Evolutionary conservation across 2,113 vertebrate species (phyloP).

Genomic region (Brachypteracias leptosomus): DNA sequence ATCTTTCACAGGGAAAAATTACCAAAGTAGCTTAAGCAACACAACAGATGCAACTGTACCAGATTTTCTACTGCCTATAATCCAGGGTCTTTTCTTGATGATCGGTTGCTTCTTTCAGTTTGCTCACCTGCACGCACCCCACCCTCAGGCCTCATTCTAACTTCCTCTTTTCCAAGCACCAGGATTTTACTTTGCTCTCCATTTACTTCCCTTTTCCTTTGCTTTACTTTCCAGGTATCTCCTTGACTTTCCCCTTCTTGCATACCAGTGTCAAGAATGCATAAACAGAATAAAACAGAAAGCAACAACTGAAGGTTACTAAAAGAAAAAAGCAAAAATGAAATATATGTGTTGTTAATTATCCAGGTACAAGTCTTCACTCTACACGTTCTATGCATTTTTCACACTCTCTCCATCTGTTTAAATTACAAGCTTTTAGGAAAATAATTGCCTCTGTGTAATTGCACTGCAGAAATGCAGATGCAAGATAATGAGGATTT

Average conservation of each 20-base stretch:
- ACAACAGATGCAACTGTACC: background rate
- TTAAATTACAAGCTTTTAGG: slow-evolving; percentile 12
- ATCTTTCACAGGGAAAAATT: background rate
- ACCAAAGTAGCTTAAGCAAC: background rate
- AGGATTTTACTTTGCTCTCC: background rate
- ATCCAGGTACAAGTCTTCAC: background rate
- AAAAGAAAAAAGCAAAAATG: background rate
- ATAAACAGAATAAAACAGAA: background rate
- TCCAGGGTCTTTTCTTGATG: background rate
- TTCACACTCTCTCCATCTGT: background rate
- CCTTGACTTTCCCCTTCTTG: background rate
- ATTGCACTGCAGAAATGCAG: slow-evolving; percentile 27
- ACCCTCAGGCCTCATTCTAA: background rate
- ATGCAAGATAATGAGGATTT: slow-evolving; percentile 34
- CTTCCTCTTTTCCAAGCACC: background rate
- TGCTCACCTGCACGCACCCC: background rate
- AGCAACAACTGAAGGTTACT: background rate
- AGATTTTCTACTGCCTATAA: background rate
- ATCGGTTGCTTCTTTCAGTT: background rate
- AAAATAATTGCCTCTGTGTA: slow-evolving; percentile 24
- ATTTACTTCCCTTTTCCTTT: background rate
- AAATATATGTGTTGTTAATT: background rate
- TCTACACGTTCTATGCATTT: background rate
- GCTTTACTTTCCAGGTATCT: background rate
- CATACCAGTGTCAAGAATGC: background rate